Evolutionary conservation across 2,888 invertebrate species (phyloP).

Genomic region (Polymixis lichenea): DNA sequence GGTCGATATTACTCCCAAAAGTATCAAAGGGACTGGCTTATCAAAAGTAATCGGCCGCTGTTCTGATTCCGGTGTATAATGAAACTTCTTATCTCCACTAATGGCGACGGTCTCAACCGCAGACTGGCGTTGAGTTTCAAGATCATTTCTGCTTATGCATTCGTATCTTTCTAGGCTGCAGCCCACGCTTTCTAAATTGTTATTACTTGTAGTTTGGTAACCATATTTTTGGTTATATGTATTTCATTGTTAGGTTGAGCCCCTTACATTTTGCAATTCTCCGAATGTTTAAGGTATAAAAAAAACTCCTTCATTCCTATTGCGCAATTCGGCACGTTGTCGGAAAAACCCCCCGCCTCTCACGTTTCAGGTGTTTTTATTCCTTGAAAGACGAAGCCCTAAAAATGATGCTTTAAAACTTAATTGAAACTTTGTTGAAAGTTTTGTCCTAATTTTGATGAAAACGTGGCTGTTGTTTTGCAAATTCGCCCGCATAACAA

Average conservation of each 20-base stretch:
- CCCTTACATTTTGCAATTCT: background rate
- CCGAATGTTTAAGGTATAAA: background rate
- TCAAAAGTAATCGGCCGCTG: conserved; percentile 23
- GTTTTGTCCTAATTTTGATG: background rate
- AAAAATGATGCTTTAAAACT: conserved; percentile 9
- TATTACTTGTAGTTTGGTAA: conserved; percentile 19
- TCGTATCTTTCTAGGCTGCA: conserved; percentile 17
- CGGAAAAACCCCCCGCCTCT: background rate
- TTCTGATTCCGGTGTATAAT: conserved; percentile 20
- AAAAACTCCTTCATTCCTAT: background rate
- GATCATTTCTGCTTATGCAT: conserved; percentile 26
- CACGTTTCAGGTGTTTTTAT: conserved; percentile 26
- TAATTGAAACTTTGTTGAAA: conserved; percentile 17
- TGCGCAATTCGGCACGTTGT: conserved; percentile 35
- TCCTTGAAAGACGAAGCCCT: conserved; percentile 19
- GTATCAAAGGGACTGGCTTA: conserved; percentile 13
- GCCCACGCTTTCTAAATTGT: conserved; percentile 40
- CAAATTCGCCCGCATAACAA: background rate
- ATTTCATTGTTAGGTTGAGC: conserved; percentile 4
- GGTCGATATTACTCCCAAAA: conserved; percentile 28
- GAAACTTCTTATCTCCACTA: conserved; percentile 25
- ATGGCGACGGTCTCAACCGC: conserved; percentile 29
- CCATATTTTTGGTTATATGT: conserved; percentile 22
- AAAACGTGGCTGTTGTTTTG: conserved; percentile 17
- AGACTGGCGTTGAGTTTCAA: conserved; percentile 39